Evolutionary conservation across 2,888 invertebrate species (phyloP).

Genomic region (Pristionchus exspectatus): DNA sequence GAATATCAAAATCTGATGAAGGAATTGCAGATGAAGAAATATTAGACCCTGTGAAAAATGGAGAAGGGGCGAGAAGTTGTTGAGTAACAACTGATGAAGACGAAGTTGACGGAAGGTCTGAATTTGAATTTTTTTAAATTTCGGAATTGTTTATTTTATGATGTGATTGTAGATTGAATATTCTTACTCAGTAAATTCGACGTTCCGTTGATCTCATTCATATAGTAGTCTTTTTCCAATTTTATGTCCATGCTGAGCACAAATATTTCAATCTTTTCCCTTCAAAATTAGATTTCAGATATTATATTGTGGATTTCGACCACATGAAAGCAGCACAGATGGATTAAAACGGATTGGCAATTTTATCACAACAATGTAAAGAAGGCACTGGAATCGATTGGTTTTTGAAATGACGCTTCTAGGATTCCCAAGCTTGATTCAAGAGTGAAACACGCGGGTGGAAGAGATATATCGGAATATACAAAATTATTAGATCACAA

Average conservation of each 20-base stretch:
- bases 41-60: background rate
- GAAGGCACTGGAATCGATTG: slow-evolving; percentile 22
- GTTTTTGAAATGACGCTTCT: background rate
- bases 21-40: background rate
- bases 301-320: background rate
- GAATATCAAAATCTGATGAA: background rate
- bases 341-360: background rate
- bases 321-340: background rate
- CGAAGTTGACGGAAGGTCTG: slow-evolving; percentile 14
- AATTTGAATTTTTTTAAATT: background rate
- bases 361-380: background rate
- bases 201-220: background rate
- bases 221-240: slow-evolving; percentile 14
- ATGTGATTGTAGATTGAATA: background rate
- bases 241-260: slow-evolving; percentile 4
- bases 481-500: background rate
- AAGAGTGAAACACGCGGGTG: background rate
- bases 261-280: background rate
- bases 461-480: background rate
- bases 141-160: background rate
- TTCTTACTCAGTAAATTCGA: background rate
- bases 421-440: background rate
- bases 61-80: slow-evolving; percentile 38
- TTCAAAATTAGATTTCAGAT: background rate
- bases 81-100: background rate